Evolutionary conservation across 2,797 vertebrate species (phyloP), one percentile per base, ranked within the genome.

Genomic region (Sebastes vulpes): DNA sequence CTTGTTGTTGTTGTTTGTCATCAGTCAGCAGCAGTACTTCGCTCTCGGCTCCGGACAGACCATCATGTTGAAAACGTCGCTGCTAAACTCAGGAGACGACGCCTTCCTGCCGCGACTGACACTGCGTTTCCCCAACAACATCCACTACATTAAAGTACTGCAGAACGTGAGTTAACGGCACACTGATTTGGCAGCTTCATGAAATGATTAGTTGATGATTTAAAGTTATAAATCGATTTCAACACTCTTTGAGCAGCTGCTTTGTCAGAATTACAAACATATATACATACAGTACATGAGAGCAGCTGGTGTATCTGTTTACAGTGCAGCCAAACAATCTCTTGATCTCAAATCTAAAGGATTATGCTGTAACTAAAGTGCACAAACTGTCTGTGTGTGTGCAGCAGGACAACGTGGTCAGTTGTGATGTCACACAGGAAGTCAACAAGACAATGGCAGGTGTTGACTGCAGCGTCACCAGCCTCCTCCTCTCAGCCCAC

Each of bases 71-170:
- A 98, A 97, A 10, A 35, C 97, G 38, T 95, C 92, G 0, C 72
- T 99, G 26, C 83, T 92, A 81, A 99, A 99, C 79, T 92, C 87
- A 4, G 98, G 98, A 74, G 98, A 99, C 6, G 97, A 98, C 11
- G 98, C 98, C 0, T 98, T 98, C 73, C 95, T 97, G 75, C 97
- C 98, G 0, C 88, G 92, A 32, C 93, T 99, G 54, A 95, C 90
- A 5, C 82, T 99, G 77, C 89, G 75, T 0, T 96, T 99, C 59
- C 98, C 98, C 16, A 88, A 89, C 71, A 96, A 96, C 70, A 94
- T 99, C 89, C 97, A 98, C 77, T 98, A 97, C 91, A 95, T 97
- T 77, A 97, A 97, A 95, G 94, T 98, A 35, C 82, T 94, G 29
- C 83, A 92, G 52, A 90, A 90, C 2, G 94, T 94, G 79, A 92